Conservation (phyloP, 1,140 invertebrate genomes). For the Trachymyrmex septentrionalis region DNA sequence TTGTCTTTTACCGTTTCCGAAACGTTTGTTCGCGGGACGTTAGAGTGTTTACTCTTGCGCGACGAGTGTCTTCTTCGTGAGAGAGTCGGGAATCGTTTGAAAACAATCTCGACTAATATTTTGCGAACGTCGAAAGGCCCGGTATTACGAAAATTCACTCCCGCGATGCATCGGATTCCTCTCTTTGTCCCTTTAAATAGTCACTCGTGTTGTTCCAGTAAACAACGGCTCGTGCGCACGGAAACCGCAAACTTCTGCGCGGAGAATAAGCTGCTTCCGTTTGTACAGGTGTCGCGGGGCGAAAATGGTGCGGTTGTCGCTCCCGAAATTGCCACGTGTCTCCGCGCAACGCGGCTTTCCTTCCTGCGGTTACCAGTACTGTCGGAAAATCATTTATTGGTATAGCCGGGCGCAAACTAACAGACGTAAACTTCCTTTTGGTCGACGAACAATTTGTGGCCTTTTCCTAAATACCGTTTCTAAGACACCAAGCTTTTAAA, state of each 20-base stretch:
- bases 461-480: not conserved
- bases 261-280: constrained; percentile 57
- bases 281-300: constrained; percentile 50
- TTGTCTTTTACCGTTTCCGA: constrained; percentile 52
- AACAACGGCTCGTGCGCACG: constrained; percentile 28
- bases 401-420: not conserved
- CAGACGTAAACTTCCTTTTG: not conserved
- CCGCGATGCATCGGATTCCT: constrained; percentile 33
- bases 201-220: constrained; percentile 36
- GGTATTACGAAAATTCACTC: constrained; percentile 59
- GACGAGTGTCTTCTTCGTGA: constrained; percentile 43
- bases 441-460: not conserved
- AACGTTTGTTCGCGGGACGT: constrained; percentile 47
- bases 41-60: constrained; percentile 47
- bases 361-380: constrained; percentile 42
- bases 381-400: constrained; percentile 54
- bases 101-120: constrained; percentile 66
- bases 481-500: not conserved
- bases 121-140: constrained; percentile 28
- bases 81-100: constrained; percentile 53
- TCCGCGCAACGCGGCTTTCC: constrained; percentile 44
- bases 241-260: constrained; percentile 52
- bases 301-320: constrained; percentile 56
- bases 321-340: constrained; percentile 56
- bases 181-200: constrained; percentile 38